A percentile compares a stretch with the other conserved stretches of the same genome.
phyloP scores from a whole-genome alignment of 2,797 vertebrate species.

The Micromesistius poutassou region DNA sequence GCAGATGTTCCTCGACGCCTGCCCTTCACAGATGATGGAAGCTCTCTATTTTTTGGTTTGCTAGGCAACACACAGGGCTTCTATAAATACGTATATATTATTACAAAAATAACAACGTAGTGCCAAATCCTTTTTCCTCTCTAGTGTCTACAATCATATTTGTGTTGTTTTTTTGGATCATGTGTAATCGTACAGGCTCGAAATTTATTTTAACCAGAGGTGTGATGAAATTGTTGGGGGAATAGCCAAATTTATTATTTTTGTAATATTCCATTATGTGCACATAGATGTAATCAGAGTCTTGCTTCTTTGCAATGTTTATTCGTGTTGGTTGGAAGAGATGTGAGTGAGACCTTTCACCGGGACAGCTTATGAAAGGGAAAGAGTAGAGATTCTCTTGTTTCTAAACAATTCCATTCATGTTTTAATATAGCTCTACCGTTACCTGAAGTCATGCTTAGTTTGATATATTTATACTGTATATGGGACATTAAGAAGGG shows the following conservation, averaged over 20 bases:
- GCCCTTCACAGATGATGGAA: slow-evolving; percentile 21
- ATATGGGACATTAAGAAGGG: slow-evolving; percentile 82
- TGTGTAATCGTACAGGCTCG: slow-evolving; percentile 41
- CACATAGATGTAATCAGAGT: slow-evolving; percentile 46
- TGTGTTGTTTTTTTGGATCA: slow-evolving; percentile 39
- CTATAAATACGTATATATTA: slow-evolving; percentile 4
- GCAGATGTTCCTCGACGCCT: slow-evolving; percentile 20
- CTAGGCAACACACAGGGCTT: slow-evolving; percentile 28
- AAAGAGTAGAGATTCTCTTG: slow-evolving; percentile 56
- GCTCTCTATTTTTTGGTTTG: slow-evolving; percentile 23
- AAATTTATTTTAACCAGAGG: slow-evolving; percentile 47
- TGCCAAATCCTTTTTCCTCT: slow-evolving; percentile 63
- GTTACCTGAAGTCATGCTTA: slow-evolving; percentile 72
- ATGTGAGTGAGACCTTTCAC: slow-evolving; percentile 35
- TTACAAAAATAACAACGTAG: slow-evolving; percentile 45
- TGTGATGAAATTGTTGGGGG: slow-evolving; percentile 37
- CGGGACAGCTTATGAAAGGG: slow-evolving; percentile 64
- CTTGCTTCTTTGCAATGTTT: slow-evolving; percentile 42
- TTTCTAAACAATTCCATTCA: slow-evolving; percentile 70
- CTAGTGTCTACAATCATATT: slow-evolving; percentile 42
- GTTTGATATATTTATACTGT: slow-evolving; percentile 86
- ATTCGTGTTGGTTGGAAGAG: slow-evolving; percentile 19
- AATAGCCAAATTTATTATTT: slow-evolving; percentile 35
- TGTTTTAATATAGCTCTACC: slow-evolving; percentile 65
- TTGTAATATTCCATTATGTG: slow-evolving; percentile 36